A percentile compares a stretch with the other conserved stretches of the same genome.
These are phyloP conservation scores for Volucella zonaria DNA, from an alignment of 2,888 invertebrate genomes.

Conservation along the genomic window DNA sequence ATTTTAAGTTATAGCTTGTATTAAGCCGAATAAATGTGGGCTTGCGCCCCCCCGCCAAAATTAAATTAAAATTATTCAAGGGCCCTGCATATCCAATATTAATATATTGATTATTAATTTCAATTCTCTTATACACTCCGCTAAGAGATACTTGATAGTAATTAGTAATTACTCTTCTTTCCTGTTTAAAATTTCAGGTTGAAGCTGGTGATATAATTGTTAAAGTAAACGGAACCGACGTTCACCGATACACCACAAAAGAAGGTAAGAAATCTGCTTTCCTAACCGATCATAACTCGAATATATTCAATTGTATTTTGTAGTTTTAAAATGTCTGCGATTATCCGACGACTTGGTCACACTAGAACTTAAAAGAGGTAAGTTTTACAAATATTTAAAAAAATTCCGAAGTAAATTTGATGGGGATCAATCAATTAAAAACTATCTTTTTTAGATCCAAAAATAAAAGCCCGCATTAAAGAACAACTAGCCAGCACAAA, in stretches of 20 bases:
- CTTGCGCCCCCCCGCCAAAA: too few species aligned
- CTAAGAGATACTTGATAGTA: too few species aligned
- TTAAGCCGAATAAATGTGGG: too few species aligned
- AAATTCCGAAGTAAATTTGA: background rate
- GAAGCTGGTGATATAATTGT: conserved; percentile 97
- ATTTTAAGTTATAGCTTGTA: too few species aligned
- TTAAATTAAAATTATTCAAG: too few species aligned
- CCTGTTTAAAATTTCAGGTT: conserved; percentile 85
- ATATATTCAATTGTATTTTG: conserved; percentile 80
- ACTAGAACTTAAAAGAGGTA: conserved; percentile 95
- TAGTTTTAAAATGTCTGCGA: conserved; percentile 96
- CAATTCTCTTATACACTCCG: too few species aligned
- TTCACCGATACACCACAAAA: conserved; percentile 95
- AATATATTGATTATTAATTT: too few species aligned
- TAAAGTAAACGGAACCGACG: conserved; percentile 96
- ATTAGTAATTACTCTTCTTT: background rate
- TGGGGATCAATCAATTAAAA: background rate
- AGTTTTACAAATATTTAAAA: conserved; percentile 78
- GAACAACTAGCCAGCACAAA: conserved; percentile 87
- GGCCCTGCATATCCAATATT: too few species aligned
- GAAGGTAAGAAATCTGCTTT: conserved; percentile 86
- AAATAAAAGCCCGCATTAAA: conserved; percentile 91
- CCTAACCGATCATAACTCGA: conserved; percentile 20
- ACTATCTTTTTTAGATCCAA: conserved; percentile 87
- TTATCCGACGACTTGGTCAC: conserved; percentile 95